Conservation (phyloP, 2,113 vertebrate species). For the Otus sunia region DNA sequence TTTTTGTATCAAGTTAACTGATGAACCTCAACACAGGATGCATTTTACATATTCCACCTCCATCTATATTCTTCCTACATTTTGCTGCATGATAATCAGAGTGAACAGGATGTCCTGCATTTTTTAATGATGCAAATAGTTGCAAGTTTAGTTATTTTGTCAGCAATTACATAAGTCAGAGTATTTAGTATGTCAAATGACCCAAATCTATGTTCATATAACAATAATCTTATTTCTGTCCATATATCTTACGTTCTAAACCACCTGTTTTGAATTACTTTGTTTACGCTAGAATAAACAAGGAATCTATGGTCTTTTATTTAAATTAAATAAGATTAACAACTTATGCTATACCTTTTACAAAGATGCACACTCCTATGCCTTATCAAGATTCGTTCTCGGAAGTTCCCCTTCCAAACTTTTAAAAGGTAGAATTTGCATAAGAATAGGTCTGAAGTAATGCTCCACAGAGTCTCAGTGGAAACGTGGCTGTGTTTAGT, state of each 20-base stretch:
- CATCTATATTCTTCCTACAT: not conserved
- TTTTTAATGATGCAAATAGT: not conserved
- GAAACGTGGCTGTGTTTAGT: not conserved
- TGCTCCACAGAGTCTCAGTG: not conserved
- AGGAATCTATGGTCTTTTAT: not conserved
- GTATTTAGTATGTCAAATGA: not conserved
- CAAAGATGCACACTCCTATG: not conserved
- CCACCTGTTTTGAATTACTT: not conserved
- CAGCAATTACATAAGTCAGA: not conserved
- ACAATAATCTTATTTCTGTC: not conserved
- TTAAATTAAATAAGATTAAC: not conserved
- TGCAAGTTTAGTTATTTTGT: not conserved
- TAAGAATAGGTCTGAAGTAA: not conserved
- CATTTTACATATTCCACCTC: not conserved
- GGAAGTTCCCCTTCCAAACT: not conserved
- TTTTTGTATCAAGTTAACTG: not conserved
- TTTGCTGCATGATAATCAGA: not conserved
- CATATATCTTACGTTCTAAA: not conserved
- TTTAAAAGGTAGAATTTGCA: not conserved
- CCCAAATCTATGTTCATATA: not conserved
- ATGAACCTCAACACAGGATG: not conserved
- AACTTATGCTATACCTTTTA: not conserved
- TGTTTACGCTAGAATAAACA: not conserved
- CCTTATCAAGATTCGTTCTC: not conserved
- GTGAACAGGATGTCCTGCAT: not conserved